Evolutionary conservation across 2,113 vertebrate species (phyloP).

Genomic region (Istiophorus platypterus): DNA sequence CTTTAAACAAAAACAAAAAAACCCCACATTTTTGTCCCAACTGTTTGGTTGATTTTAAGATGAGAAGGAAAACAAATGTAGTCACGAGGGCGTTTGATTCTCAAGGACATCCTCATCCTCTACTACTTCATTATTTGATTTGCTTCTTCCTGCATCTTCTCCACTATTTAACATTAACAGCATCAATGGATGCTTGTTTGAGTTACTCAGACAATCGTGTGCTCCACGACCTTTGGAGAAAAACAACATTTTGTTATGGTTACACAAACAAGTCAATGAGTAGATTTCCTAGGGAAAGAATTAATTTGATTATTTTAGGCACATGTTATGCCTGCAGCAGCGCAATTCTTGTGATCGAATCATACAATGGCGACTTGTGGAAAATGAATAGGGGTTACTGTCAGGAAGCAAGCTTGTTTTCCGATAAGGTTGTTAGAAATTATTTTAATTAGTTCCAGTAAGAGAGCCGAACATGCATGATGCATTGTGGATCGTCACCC

Average conservation of each 20-base stretch:
- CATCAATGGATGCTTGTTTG: slow-evolving; percentile 68
- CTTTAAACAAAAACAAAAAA: slow-evolving; percentile 49
- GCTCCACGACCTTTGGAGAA: slow-evolving; percentile 73
- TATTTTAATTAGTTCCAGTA: slow-evolving; percentile 94
- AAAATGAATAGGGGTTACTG: slow-evolving; percentile 82
- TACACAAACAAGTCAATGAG: slow-evolving; percentile 80
- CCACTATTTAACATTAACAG: slow-evolving; percentile 34
- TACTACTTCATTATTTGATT: slow-evolving; percentile 51
- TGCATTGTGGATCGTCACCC: slow-evolving; percentile 83
- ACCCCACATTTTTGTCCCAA: slow-evolving; percentile 59
- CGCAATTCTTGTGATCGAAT: slow-evolving; percentile 86
- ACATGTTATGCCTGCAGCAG: slow-evolving; percentile 82
- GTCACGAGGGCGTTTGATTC: slow-evolving; percentile 70
- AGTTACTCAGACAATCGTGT: slow-evolving; percentile 54
- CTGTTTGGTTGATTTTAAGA: slow-evolving; percentile 70
- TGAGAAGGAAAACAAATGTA: slow-evolving; percentile 46
- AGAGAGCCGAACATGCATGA: slow-evolving; percentile 84
- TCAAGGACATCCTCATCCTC: slow-evolving; percentile 30
- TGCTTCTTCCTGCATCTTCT: slow-evolving; percentile 31
- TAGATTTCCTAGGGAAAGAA: slow-evolving; percentile 77
- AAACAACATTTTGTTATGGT: slow-evolving; percentile 85
- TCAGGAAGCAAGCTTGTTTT: slow-evolving; percentile 82
- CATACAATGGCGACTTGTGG: slow-evolving; percentile 83
- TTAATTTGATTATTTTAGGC: slow-evolving; percentile 87
- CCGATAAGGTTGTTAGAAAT: slow-evolving; percentile 91